phyloP scores from a whole-genome alignment of 2,888 invertebrate genomes.

The Catocala nupta region DNA sequence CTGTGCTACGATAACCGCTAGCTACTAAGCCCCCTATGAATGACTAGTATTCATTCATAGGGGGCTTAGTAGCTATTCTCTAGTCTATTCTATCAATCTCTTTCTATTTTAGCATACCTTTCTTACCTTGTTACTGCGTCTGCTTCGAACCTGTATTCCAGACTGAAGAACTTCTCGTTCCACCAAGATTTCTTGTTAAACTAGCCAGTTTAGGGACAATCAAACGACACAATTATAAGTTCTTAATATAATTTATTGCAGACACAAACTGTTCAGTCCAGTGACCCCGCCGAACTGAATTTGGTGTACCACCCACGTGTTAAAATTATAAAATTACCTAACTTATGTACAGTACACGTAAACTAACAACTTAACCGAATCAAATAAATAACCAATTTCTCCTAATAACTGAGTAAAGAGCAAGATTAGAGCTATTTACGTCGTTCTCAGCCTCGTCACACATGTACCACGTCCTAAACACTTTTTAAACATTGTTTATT shows the following conservation, averaged over 20 bases:
- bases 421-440: constrained; percentile 57
- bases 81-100: too few species aligned
- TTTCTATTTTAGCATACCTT: too few species aligned
- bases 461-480: not conserved
- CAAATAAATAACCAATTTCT: constrained; percentile 84
- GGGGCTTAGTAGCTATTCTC: too few species aligned
- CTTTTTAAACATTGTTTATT: too few species aligned
- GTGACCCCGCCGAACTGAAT: constrained; percentile 80
- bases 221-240: constrained; percentile 48
- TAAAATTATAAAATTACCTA: constrained; percentile 73
- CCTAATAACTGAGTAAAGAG: constrained; percentile 73
- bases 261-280: constrained; percentile 82
- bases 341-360: constrained; percentile 79
- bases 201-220: constrained; percentile 11
- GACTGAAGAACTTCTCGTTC: too few species aligned
- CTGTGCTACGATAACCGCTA: too few species aligned
- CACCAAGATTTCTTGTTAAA: too few species aligned
- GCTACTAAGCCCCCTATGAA: too few species aligned
- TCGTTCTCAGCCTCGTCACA: constrained; percentile 23
- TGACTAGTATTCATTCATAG: too few species aligned
- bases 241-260: constrained; percentile 85
- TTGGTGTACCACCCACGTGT: constrained; percentile 76
- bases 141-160: too few species aligned
- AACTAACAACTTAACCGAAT: constrained; percentile 56
- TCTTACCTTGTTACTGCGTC: too few species aligned